Conservation (phyloP, 2,113 vertebrate genomes). For the Muntiacus reevesi region DNA sequence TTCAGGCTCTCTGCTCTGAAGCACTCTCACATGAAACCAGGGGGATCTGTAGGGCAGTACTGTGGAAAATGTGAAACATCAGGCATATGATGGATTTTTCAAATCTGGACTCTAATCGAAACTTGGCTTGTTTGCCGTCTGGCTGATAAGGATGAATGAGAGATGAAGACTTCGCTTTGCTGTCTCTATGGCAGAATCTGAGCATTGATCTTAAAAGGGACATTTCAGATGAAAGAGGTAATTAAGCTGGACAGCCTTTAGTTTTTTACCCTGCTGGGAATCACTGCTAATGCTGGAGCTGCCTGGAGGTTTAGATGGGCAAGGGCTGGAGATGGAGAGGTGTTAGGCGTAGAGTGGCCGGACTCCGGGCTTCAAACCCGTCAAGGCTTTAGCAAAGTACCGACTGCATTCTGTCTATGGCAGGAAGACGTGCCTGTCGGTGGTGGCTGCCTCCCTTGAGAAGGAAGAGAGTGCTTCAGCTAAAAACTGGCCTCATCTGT, state of each 20-base stretch:
- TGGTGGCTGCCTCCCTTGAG: not conserved
- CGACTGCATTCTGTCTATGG: not conserved
- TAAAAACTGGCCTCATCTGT: constrained; percentile 45
- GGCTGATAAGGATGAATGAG: constrained; percentile 70
- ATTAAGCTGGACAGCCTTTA: not conserved
- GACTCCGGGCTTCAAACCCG: not conserved
- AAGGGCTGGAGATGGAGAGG: not conserved
- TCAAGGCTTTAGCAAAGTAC: not conserved
- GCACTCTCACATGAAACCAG: constrained; percentile 51
- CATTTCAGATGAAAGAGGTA: not conserved
- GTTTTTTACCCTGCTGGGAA: not conserved
- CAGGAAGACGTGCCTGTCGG: not conserved
- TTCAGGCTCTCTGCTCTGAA: constrained; percentile 52
- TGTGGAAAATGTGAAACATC: constrained; percentile 75
- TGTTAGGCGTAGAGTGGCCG: not conserved
- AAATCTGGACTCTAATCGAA: constrained; percentile 61
- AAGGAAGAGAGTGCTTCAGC: not conserved
- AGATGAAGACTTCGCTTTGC: constrained; percentile 39
- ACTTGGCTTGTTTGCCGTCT: constrained; percentile 63
- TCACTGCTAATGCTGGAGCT: not conserved
- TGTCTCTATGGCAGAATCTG: not conserved
- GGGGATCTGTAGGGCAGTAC: constrained; percentile 42
- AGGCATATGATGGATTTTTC: constrained; percentile 37
- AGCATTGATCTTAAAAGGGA: constrained; percentile 13
- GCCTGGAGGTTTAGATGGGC: not conserved